A percentile compares a stretch with the other conserved stretches of the same genome.
These are phyloP conservation scores for Sebastes taczanowskii DNA, from an alignment of 2,797 vertebrate species.

Conservation along the genomic window DNA sequence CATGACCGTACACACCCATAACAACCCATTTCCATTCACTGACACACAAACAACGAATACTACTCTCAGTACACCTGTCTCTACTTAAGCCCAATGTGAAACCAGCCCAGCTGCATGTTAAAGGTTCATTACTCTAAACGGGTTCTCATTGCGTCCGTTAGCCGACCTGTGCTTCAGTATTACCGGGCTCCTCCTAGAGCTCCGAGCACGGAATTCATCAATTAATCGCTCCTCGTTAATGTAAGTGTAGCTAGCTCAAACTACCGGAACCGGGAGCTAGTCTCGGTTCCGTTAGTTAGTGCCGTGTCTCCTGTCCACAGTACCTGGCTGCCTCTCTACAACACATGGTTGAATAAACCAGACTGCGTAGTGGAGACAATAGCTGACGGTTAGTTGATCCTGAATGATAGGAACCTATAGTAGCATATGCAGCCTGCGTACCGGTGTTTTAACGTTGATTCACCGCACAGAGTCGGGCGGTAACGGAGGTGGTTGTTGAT, in stretches of 20 bases:
- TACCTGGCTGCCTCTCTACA: neutral
- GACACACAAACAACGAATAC: neutral
- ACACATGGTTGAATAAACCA: neutral
- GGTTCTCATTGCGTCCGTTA: neutral
- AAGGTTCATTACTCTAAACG: neutral
- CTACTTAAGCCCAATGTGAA: neutral
- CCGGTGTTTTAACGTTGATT: conserved; percentile 10
- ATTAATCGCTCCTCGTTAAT: neutral
- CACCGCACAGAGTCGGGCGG: conserved; percentile 22
- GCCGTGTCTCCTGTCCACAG: neutral
- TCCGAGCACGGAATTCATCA: neutral
- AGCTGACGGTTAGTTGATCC: conserved; percentile 65
- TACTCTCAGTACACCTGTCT: neutral
- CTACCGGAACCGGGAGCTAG: neutral
- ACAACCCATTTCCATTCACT: neutral
- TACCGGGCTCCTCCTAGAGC: conserved; percentile 25
- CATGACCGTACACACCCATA: conserved; percentile 39
- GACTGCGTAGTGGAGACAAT: conserved; percentile 59
- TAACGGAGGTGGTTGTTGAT: neutral
- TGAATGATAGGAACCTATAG: conserved; percentile 31
- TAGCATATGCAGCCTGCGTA: neutral
- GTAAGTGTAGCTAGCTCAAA: neutral
- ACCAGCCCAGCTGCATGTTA: neutral
- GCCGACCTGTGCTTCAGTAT: conserved; percentile 39
- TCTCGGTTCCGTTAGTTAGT: neutral